Conservation (phyloP, 2,888 invertebrate species). For the Falcaria lacertinaria region DNA sequence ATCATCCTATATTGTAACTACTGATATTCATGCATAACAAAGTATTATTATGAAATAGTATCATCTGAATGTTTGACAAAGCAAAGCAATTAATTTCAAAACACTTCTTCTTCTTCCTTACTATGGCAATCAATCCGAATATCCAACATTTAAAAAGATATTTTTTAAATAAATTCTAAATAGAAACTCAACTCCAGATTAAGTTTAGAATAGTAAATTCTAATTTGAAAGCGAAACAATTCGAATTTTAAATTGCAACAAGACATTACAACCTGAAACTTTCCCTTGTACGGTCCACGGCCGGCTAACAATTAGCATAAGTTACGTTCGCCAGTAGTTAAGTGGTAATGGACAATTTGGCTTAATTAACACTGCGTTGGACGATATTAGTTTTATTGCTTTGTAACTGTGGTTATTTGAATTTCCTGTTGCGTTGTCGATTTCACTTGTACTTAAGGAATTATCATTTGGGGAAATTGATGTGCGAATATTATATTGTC, state of each 20-base stretch:
- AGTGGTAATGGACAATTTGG: conserved; percentile 9
- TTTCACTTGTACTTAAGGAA: neutral
- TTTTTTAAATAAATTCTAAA: too few species aligned
- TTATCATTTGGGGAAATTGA: too few species aligned
- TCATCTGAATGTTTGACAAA: too few species aligned
- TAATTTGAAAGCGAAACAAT: neutral
- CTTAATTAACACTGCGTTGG: neutral
- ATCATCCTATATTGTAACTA: too few species aligned
- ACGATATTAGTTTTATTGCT: neutral
- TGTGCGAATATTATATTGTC: too few species aligned
- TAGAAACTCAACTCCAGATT: too few species aligned
- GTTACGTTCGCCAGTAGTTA: conserved; percentile 16
- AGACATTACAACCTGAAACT: neutral
- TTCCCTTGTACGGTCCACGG: neutral
- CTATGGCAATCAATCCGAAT: too few species aligned
- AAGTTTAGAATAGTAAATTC: neutral
- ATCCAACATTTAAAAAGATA: too few species aligned
- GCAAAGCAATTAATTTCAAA: too few species aligned
- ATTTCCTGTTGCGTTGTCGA: neutral
- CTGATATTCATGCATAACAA: too few species aligned
- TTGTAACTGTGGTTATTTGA: neutral
- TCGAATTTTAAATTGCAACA: neutral
- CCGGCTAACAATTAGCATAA: conserved; percentile 16
- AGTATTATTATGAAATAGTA: too few species aligned
- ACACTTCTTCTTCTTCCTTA: too few species aligned